Evolutionary conservation across 2,888 invertebrate species (phyloP).

Genomic region (Rotaria magnacalcarata): DNA sequence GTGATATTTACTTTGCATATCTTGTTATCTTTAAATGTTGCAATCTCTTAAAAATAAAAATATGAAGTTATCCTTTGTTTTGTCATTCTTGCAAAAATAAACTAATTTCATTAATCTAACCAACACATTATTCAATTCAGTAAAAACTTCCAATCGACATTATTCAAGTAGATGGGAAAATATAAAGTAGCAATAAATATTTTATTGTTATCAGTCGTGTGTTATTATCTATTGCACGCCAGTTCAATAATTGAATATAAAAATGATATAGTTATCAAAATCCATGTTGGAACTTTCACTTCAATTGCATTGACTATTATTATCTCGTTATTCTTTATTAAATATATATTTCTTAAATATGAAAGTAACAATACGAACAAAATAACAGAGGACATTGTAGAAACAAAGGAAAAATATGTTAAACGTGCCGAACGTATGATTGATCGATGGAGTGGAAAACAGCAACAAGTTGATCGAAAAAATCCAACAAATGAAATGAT

Average conservation of each 20-base stretch:
- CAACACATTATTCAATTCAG: no score
- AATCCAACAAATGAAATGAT: background rate
- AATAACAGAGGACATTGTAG: no score
- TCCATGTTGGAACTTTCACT: background rate
- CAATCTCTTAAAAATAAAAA: no score
- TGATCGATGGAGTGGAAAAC: background rate
- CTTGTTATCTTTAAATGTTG: no score
- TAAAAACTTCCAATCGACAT: no score
- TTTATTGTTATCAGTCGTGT: background rate
- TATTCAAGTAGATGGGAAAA: background rate
- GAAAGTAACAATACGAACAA: background rate
- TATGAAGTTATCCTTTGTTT: no score
- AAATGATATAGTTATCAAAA: background rate
- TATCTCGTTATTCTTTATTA: background rate
- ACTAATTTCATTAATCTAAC: no score
- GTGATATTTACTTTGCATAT: no score
- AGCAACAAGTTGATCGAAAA: background rate
- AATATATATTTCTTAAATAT: background rate
- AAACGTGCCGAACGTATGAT: background rate
- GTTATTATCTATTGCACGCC: background rate
- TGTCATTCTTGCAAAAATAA: no score
- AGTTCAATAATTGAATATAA: background rate
- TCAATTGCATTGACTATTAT: background rate
- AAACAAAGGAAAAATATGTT: background rate
- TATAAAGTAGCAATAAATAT: background rate